Base-by-base conservation (phyloP, 2,888 invertebrate species). In the Dione vanillae region DNA sequence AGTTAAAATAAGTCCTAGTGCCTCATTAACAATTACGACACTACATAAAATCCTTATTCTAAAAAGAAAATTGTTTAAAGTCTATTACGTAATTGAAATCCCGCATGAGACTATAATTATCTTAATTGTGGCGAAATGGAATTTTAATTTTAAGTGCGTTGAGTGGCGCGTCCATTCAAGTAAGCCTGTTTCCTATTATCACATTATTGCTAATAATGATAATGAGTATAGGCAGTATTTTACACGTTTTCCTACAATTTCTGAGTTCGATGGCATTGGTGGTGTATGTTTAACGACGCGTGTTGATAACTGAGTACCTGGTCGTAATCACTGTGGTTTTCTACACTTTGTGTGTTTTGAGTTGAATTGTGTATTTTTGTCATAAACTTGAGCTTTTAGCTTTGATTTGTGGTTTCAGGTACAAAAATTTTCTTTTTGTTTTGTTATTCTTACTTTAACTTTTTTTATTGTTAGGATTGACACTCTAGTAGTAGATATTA, bases 141-240 rank as follows among this genome's bases (percentile, higher is more conserved):
- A 71, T 74, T 35, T 67, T 71, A 71, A 71, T 61, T 69, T 43
- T 67, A 49, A 65, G 65, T 47, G 64, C 45, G 20, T 67, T 71
- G 67, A 43, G 52, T 61, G 64, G 51, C 58, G 54, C 49, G 62
- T 27, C 27, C 27, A 27, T 27, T 27, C 27, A 27, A 27, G 41
- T 59, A 52, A 27, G 69, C 52, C 56, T 40, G 45, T 71, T 67
- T 20, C 58, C 66, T 49, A 67, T 74, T 74, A 71, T 65, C 73
- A 74, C 71, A 69, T 69, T 73, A 69, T 69, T 54, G 69, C 45
- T 65, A 69, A 65, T 70, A 62, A 70, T 56, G 66, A 69, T 69
- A 69, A 70, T 62, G 16, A 41, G 5, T 43, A 59, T 27, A 49
- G 59, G n/a, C 45, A 35, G 54, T 64, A 64, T 67, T 71, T 64